Evolutionary conservation across 2,113 vertebrate species (phyloP).

Genomic region (Tachycineta bicolor): DNA sequence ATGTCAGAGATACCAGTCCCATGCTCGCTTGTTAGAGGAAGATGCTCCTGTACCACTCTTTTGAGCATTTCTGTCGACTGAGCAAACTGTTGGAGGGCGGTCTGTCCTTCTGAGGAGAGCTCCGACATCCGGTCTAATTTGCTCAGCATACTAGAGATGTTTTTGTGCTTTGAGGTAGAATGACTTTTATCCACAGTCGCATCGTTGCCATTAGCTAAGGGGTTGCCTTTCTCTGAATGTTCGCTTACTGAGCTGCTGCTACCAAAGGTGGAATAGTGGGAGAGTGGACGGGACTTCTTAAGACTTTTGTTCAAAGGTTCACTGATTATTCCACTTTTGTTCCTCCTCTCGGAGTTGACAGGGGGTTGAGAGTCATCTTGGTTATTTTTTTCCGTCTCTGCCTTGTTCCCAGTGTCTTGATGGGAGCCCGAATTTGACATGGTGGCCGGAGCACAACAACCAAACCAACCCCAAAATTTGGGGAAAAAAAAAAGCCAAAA

Average conservation of each 20-base stretch:
- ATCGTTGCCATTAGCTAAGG: conserved; percentile 77
- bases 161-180: conserved; percentile 88
- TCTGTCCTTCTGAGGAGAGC: conserved; percentile 94
- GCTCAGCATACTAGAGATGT: conserved; percentile 83
- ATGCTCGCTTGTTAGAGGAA: conserved; percentile 89
- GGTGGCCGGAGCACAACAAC: conserved; percentile 67
- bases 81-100: conserved; percentile 95
- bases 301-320: conserved; percentile 97
- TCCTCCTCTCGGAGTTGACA: conserved; percentile 85
- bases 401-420: conserved; percentile 85
- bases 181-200: conserved; percentile 85
- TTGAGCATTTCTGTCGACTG: conserved; percentile 95
- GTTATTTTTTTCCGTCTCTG: conserved; percentile 82
- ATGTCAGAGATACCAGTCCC: conserved; percentile 88
- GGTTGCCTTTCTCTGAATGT: conserved; percentile 82
- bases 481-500: not conserved
- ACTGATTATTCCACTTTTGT: conserved; percentile 96
- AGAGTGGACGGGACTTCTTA: conserved; percentile 94
- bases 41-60: conserved; percentile 96
- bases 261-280: conserved; percentile 92
- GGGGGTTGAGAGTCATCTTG: conserved; percentile 82
- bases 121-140: conserved; percentile 93
- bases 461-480: not conserved
- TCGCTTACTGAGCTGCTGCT: conserved; percentile 85
- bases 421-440: conserved; percentile 88